These are phyloP conservation scores for Fabriciana adippe DNA, from an alignment of 2,888 invertebrate genomes.

Conservation along the genomic window DNA sequence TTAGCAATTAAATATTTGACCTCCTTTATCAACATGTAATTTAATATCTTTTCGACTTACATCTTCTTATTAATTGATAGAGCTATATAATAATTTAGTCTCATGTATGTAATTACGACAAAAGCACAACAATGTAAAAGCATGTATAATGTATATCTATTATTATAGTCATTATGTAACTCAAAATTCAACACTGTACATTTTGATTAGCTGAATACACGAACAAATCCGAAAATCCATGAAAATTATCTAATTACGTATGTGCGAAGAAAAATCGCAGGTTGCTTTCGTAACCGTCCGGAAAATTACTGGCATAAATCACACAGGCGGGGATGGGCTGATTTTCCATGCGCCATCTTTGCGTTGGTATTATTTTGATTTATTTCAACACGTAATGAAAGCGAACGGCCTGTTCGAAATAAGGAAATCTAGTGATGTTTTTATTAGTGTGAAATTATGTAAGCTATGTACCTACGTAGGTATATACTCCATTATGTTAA, in stretches of 20 bases:
- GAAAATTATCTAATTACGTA: slow-evolving; percentile 80
- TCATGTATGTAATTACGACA: too few species aligned
- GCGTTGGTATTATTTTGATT: slow-evolving; percentile 79
- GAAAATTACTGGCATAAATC: slow-evolving; percentile 41
- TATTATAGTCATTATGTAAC: background rate
- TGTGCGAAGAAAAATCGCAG: slow-evolving; percentile 78
- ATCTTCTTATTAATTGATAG: slow-evolving; percentile 3
- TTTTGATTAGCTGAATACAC: slow-evolving; percentile 13
- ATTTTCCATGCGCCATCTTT: slow-evolving; percentile 81
- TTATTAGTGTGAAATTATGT: slow-evolving; percentile 57
- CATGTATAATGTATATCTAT: too few species aligned
- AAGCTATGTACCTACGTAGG: background rate
- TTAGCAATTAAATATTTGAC: slow-evolving; percentile 73
- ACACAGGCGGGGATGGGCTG: slow-evolving; percentile 60
- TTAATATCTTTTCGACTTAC: slow-evolving; percentile 11
- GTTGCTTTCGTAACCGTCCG: slow-evolving; percentile 79
- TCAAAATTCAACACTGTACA: background rate
- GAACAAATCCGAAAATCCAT: slow-evolving; percentile 47
- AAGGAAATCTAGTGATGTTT: slow-evolving; percentile 62
- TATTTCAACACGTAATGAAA: slow-evolving; percentile 78
- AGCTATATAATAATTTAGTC: too few species aligned
- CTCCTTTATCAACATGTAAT: slow-evolving; percentile 11
- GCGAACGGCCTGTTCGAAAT: slow-evolving; percentile 76
- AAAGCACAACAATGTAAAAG: too few species aligned
- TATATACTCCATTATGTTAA: slow-evolving; percentile 1